Evolutionary conservation across 92 coral and sea anemone genomes (phyloP).

Genomic region (Heliopora coerulea): DNA sequence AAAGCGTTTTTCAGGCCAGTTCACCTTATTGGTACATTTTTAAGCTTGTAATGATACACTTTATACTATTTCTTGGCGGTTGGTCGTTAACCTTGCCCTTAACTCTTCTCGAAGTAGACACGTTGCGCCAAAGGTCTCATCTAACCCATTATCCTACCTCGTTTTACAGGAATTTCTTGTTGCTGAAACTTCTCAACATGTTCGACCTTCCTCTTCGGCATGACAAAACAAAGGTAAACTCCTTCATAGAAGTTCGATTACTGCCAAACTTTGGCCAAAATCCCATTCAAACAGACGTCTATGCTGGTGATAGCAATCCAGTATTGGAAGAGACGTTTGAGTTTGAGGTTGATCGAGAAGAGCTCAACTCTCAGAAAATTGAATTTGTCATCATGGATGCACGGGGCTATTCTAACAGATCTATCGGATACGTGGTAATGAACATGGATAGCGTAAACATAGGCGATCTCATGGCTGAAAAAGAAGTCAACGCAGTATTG

Average conservation of each 20-base stretch:
- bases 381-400: constrained; percentile 87
- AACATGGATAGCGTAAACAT: constrained; percentile 88
- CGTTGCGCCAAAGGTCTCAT: too few relatives aligned
- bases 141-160: too few relatives aligned
- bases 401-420: constrained; percentile 69
- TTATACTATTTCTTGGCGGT: too few relatives aligned
- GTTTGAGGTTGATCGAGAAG: constrained; percentile 90
- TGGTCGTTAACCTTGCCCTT: too few relatives aligned
- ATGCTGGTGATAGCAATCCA: constrained; percentile 74
- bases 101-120: too few relatives aligned
- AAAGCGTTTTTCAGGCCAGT: too few relatives aligned
- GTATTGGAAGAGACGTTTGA: constrained; percentile 93
- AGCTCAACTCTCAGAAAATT: constrained; percentile 84
- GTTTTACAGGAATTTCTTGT: constrained; percentile 29
- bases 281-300: constrained; percentile 71
- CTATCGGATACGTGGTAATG: constrained; percentile 78
- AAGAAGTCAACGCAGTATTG: constrained; percentile 51
- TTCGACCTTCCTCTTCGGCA: constrained; percentile 81
- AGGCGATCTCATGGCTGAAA: constrained; percentile 82
- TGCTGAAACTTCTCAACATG: constrained; percentile 39
- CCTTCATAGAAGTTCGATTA: constrained; percentile 60
- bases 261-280: constrained; percentile 38
- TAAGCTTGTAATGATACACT: too few relatives aligned
- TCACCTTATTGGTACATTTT: too few relatives aligned
- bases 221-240: constrained; percentile 75